Evolutionary conservation across 1,140 invertebrate species (phyloP).

Genomic region (Phocides pigmalion): DNA sequence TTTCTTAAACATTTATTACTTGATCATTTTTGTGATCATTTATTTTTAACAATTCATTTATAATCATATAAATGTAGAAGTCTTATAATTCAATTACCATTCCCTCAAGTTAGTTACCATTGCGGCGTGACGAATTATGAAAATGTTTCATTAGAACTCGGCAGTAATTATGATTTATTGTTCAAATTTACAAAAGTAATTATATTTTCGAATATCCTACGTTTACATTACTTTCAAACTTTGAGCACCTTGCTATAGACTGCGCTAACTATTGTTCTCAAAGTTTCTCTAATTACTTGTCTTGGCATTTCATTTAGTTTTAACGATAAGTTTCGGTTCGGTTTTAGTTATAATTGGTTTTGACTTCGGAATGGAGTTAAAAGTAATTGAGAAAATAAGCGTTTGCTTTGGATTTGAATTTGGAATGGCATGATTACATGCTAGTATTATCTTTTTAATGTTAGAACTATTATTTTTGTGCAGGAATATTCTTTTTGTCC

Average conservation of each 20-base stretch:
- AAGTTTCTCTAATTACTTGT: constrained; percentile 9
- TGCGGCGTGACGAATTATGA: not conserved
- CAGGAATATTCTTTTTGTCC: no score
- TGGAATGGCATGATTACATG: no score
- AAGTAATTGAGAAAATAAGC: no score
- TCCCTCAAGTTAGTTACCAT: not conserved
- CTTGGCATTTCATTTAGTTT: constrained; percentile 1
- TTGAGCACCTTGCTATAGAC: not conserved
- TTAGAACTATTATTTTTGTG: no score
- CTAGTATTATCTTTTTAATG: no score
- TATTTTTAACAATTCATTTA: no score
- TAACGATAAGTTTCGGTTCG: not conserved
- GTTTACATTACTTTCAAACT: constrained; percentile 1
- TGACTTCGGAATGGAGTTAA: no score
- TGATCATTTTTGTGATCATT: no score
- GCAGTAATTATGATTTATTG: constrained; percentile 10
- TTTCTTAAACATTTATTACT: no score
- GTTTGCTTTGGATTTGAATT: no score
- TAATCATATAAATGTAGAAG: not conserved
- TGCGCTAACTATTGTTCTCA: constrained; percentile 3
- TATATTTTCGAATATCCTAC: constrained; percentile 9
- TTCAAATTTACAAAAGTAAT: constrained; percentile 11
- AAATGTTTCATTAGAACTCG: constrained; percentile 2
- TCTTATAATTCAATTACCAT: constrained; percentile 1
- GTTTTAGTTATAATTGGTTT: constrained; percentile 1